Conservation (phyloP, 2,888 invertebrate species). For the Ormyrus nitidulus region DNA sequence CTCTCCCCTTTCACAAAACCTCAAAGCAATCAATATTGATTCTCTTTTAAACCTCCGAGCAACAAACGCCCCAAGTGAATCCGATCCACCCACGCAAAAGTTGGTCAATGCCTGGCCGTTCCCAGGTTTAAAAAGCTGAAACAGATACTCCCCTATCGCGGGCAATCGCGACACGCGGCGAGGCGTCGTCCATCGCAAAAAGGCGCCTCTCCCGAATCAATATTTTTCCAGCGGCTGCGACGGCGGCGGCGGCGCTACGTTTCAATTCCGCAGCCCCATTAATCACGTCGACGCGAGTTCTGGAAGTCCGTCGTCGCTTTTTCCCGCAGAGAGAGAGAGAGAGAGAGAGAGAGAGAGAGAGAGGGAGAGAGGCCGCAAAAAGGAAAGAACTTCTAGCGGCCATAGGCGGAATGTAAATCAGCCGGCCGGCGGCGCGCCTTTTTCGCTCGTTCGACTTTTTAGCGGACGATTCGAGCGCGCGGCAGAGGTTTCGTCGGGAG, state of each 20-base stretch:
- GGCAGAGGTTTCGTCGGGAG: background rate
- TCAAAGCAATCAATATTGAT: too few relatives aligned
- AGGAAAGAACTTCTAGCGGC: constrained; percentile 8
- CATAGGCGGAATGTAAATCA: constrained; percentile 44
- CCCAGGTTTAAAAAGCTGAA: background rate
- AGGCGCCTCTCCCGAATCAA: constrained; percentile 29
- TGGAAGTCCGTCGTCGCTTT: background rate
- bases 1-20: too few relatives aligned
- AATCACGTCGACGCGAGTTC: constrained; percentile 49
- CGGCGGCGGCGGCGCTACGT: constrained; percentile 6
- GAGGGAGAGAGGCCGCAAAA: constrained; percentile 15
- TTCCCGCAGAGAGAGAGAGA: too few relatives aligned
- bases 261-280: constrained; percentile 53
- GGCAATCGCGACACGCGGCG: background rate
- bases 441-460: background rate
- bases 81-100: background rate
- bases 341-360: too few relatives aligned
- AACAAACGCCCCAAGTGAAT: background rate
- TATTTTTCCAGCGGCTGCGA: constrained; percentile 26
- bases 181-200: background rate
- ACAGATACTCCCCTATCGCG: background rate
- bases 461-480: background rate
- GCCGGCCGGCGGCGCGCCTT: background rate
- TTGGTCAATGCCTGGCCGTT: background rate
- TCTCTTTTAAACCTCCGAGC: too few relatives aligned